Evolutionary conservation across 2,113 vertebrate species (phyloP).

Genomic region (Gobius niger): DNA sequence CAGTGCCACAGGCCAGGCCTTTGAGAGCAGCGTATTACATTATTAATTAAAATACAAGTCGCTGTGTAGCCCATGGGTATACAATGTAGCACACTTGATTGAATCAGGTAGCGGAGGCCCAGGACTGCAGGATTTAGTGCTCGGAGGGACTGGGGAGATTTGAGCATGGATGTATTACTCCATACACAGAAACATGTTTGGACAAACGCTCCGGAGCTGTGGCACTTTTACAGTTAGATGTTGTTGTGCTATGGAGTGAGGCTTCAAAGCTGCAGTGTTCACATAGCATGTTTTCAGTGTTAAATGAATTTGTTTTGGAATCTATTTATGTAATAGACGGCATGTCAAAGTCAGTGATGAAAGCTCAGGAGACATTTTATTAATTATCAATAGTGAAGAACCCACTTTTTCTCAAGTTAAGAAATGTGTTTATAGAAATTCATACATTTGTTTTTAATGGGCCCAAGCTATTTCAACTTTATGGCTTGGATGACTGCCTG

Average conservation of each 20-base stretch:
- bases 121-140: slow-evolving; percentile 90
- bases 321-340: background rate
- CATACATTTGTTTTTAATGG: too few relatives aligned
- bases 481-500: too few relatives aligned
- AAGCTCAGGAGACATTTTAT: too few relatives aligned
- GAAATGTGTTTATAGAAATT: too few relatives aligned
- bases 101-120: slow-evolving; percentile 91
- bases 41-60: slow-evolving; percentile 99
- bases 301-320: too few relatives aligned
- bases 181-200: slow-evolving; percentile 76
- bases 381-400: too few relatives aligned
- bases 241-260: slow-evolving; percentile 33
- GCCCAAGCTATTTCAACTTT: too few relatives aligned
- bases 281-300: background rate
- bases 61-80: slow-evolving; percentile 94
- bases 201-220: slow-evolving; percentile 73
- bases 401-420: too few relatives aligned
- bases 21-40: slow-evolving; percentile 86
- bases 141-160: slow-evolving; percentile 88
- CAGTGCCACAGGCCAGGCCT: slow-evolving; percentile 85
- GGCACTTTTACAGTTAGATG: slow-evolving; percentile 51
- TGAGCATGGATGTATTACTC: slow-evolving; percentile 85
- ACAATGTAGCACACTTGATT: slow-evolving; percentile 95
- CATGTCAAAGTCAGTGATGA: background rate
- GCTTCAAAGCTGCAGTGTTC: slow-evolving; percentile 6